These are phyloP conservation scores for Pomatorhinus ruficollis DNA, from an alignment of 2,113 vertebrate genomes.

Conservation along the genomic window DNA sequence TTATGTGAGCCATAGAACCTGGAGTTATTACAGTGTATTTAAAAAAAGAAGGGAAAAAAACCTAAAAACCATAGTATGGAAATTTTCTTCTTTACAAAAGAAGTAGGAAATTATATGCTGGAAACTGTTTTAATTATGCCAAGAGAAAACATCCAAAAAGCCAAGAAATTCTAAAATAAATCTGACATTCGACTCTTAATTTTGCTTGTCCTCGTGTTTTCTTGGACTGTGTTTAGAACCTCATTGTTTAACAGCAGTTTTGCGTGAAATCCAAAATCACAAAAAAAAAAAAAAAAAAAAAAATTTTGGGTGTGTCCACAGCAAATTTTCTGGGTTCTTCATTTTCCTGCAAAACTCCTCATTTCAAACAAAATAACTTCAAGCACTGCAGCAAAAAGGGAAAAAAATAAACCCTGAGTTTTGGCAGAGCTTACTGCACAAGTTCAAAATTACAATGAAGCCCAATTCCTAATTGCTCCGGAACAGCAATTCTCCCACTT, in stretches of 20 bases:
- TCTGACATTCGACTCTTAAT: constrained; percentile 42
- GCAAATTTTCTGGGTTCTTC: constrained; percentile 48
- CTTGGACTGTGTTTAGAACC: constrained; percentile 58
- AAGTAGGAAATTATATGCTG: constrained; percentile 74
- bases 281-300: constrained; percentile 40
- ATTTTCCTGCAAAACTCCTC: constrained; percentile 66
- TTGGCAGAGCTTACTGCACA: constrained; percentile 53
- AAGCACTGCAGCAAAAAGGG: constrained; percentile 38
- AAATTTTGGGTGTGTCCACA: constrained; percentile 10
- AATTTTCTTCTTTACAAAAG: constrained; percentile 64
- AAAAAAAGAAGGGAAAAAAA: not conserved
- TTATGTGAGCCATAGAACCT: constrained; percentile 33
- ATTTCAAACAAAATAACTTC: constrained; percentile 65
- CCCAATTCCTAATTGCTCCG: constrained; percentile 77
- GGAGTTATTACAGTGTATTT: constrained; percentile 21
- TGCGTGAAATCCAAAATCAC: constrained; percentile 66
- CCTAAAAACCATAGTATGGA: not conserved
- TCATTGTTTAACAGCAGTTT: constrained; percentile 69
- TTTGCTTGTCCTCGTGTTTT: constrained; percentile 61
- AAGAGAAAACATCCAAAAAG: constrained; percentile 64
- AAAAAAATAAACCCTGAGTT: not conserved
- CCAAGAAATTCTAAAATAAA: constrained; percentile 66
- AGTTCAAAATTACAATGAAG: constrained; percentile 77
- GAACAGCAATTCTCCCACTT: constrained; percentile 70
- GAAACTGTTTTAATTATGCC: constrained; percentile 66